Evolutionary conservation across 2,888 invertebrate genomes (phyloP).

Genomic region (Monopis laevigella): DNA sequence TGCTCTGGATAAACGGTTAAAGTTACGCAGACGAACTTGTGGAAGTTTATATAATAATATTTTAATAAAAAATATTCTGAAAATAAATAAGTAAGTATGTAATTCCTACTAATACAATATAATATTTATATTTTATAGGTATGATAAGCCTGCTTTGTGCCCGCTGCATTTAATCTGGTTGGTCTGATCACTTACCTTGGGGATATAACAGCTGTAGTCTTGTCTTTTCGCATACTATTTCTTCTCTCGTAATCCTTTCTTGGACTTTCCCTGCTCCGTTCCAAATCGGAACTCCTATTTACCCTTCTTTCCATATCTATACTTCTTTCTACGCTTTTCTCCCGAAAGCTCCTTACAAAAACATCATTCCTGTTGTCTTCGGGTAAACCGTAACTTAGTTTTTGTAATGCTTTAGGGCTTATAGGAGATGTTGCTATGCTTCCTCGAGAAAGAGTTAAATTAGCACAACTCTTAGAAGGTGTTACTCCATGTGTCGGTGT

Average conservation of each 20-base stretch:
- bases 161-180: too few relatives aligned
- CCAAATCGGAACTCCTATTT: conserved; percentile 14
- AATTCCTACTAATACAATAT: too few relatives aligned
- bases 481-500: conserved; percentile 51
- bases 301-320: conserved; percentile 35
- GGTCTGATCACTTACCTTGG: conserved; percentile 58
- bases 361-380: conserved; percentile 45
- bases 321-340: conserved; percentile 41
- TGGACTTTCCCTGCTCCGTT: conserved; percentile 45
- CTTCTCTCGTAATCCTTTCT: conserved; percentile 37
- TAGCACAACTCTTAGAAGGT: conserved; percentile 61
- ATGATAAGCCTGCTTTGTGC: too few relatives aligned
- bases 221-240: conserved; percentile 33
- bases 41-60: too few relatives aligned
- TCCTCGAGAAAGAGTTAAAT: conserved; percentile 32
- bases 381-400: conserved; percentile 57
- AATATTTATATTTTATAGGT: too few relatives aligned
- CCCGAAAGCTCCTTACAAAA: conserved; percentile 50
- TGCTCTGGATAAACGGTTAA: too few relatives aligned
- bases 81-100: too few relatives aligned
- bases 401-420: conserved; percentile 66
- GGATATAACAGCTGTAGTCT: conserved; percentile 57
- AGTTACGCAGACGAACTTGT: too few relatives aligned
- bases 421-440: conserved; percentile 41
- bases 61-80: too few relatives aligned